Base-by-base conservation (phyloP, 1,140 invertebrate genomes). In the Calycopis cecrops region DNA sequence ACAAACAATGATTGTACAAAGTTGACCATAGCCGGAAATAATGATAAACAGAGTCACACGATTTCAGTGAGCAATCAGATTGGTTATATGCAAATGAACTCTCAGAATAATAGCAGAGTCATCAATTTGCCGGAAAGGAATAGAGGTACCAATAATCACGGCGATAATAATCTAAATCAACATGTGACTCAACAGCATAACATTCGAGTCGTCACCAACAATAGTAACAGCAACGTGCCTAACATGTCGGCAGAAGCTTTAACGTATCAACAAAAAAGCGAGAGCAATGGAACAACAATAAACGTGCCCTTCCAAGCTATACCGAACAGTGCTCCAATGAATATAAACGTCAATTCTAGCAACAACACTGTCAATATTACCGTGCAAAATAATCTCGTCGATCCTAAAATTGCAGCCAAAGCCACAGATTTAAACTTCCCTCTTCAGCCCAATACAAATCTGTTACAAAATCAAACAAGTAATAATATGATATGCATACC, bases 361-460 rank as follows among this genome's bases (percentile, higher is more conserved):
- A 87, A 87, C 59, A 87, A 87, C 40, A 87, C 84, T 16, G 84
- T 87, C 4, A 87, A 87, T 47, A 87, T 87, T 28, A 87, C 84
- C 4, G 84, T 87, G 0, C 84, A 87, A 69, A 87, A 87, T 54
- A 87, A 87, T 60, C 71, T 87, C 2, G 84, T 87, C 4, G 84
- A 87, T 61, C 84, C 84, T 8, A 87, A 87, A 55, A 87, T 87
- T 42, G 84, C 84, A 48, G 81, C 84, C 6, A 88, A 88, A 66
- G 65, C 80, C 42, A 71, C 81, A 21, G 80, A 85, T 57, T 78
- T 86, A 17, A 87, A 70, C 59, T 83, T 88, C 55, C 84, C 84
- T 7, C 57, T 87, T 38, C 85, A 85, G 63, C 40, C 74, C 8
- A 85, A 70, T 59, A 63, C 65, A 28, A 85, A 74, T 57, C 58